phyloP scores from a whole-genome alignment of 2,888 invertebrate genomes.

The Nomada ferruginata region DNA sequence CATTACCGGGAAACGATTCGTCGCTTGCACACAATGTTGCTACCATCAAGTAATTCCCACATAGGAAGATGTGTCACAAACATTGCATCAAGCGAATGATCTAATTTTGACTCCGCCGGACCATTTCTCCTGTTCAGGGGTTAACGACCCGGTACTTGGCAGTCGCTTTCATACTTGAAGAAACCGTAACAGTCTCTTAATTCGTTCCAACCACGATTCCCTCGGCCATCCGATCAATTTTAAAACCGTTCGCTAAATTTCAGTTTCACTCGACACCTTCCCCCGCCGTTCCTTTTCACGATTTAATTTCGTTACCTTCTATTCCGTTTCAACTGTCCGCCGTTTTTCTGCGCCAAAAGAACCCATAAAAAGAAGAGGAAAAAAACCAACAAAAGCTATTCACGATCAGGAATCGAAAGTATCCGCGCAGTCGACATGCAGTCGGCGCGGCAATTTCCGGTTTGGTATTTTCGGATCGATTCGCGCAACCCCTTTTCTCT shows the following conservation, averaged over 20 bases:
- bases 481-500: constrained; percentile 75
- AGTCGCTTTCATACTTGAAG: constrained; percentile 9
- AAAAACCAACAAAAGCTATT: neutral
- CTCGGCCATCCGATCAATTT: neutral
- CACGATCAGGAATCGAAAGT: constrained; percentile 31
- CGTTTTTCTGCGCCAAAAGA: no score
- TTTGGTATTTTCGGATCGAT: constrained; percentile 77
- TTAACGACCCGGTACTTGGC: constrained; percentile 17
- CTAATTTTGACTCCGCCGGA: constrained; percentile 20
- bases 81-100: constrained; percentile 19
- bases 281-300: neutral
- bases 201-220: neutral
- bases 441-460: constrained; percentile 70
- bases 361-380: neutral
- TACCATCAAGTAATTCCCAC: constrained; percentile 2
- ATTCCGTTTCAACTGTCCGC: no score
- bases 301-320: constrained; percentile 1
- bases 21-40: constrained; percentile 6
- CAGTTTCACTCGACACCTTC: no score
- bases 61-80: constrained; percentile 11
- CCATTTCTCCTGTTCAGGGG: constrained; percentile 5
- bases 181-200: neutral
- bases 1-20: neutral
- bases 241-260: neutral
- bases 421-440: constrained; percentile 36